Evolutionary conservation across 2,797 vertebrate species (phyloP), one percentile per base, ranked within the genome.

Genomic region (Calcarius lapponicus): DNA sequence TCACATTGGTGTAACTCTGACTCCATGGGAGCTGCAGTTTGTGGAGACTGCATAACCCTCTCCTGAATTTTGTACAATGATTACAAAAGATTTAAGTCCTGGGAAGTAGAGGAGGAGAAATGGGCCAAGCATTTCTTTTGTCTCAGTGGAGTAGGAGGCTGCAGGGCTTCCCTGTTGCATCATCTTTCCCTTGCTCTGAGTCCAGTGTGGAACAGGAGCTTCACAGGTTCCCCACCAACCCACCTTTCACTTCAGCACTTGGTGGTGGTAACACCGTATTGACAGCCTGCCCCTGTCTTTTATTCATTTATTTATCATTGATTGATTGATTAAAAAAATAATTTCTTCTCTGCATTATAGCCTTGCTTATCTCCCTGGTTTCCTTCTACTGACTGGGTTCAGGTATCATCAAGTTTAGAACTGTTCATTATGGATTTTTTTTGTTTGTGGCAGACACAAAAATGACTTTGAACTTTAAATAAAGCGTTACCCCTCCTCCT

Each of bases 161-260:
- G 65, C 64, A 80, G 85, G 29, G 19, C 73, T 91, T 69, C 64
- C 65, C 12, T 4, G 22, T 66, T 94, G 88, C 69, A 56, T 96
- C 82, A 80, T 73, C 80, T 64, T 80, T 34, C 53, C 38, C 61
- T 42, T 65, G 8, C 32, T 82, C 74, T 40, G 9, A 92, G 69
- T 74, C 36, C 54, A 29, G 32, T 34, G 50, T 65, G 62, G 61
- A 72, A 25, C 0, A 31, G 62, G 61, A 92, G 53, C 19, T 84
- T 56, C 65, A 43, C 11, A 70, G 20, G 19, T 79, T 91, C 60
- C 53, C 47, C 69, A 57, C 34, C 53, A 38, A 4, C 38, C n/a
- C 1, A 0, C 51, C 43, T 73, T 75, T 29, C 2, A 4, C 22
- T 38, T 74, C 62, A 58, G n/a, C n/a, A 4, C 61, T 73, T 87